Conservation (phyloP, 2,113 vertebrate species). For the Carollia perspicillata region DNA sequence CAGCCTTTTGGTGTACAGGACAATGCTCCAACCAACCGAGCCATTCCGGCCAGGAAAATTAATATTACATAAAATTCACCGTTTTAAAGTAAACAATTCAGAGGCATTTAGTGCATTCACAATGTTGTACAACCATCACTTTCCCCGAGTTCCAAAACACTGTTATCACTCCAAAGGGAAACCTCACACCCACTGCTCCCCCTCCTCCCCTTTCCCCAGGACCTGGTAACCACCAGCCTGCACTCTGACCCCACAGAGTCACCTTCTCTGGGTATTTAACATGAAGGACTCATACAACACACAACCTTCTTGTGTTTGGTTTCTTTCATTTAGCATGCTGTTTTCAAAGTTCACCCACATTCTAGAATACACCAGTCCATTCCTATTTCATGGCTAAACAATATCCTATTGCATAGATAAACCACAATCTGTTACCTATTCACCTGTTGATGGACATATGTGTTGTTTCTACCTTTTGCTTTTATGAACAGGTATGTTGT, state of each 20-base stretch:
- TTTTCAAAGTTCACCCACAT: background rate
- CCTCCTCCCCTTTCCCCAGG: accelerated
- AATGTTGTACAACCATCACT: background rate
- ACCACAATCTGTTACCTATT: background rate
- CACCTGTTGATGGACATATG: background rate
- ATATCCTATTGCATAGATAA: background rate
- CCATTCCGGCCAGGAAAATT: background rate
- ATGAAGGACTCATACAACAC: background rate
- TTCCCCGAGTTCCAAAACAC: background rate
- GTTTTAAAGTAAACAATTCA: background rate
- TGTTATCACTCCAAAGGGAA: background rate
- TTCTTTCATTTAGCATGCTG: background rate
- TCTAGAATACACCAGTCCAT: background rate
- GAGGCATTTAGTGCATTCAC: background rate
- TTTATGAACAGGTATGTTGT: background rate
- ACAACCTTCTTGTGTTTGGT: background rate
- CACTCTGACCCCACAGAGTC: background rate
- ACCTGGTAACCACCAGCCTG: background rate
- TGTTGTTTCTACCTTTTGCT: background rate
- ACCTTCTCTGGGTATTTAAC: background rate
- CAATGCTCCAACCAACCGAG: no score
- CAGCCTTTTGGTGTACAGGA: no score
- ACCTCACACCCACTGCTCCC: background rate
- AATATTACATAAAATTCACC: background rate
- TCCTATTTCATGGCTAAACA: background rate